phyloP scores from a whole-genome alignment of 2,113 vertebrate species.

The Podilymbus podiceps region DNA sequence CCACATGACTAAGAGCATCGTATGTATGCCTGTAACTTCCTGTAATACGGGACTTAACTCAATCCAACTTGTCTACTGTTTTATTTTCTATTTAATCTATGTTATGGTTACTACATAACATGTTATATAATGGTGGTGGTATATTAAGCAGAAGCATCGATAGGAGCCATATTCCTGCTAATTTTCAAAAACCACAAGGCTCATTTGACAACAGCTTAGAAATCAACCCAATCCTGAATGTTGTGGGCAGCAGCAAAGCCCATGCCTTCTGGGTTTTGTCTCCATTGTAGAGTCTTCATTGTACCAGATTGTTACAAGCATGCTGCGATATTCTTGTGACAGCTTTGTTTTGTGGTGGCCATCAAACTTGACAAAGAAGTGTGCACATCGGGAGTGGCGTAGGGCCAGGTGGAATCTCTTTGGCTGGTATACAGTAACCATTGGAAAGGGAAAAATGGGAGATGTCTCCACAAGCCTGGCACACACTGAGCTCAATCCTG shows the following conservation, averaged over 20 bases:
- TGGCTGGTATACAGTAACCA: background rate
- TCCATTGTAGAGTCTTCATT: background rate
- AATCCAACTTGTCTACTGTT: background rate
- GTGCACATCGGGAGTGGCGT: background rate
- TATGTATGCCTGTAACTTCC: background rate
- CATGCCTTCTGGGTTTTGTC: background rate
- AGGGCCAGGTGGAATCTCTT: background rate
- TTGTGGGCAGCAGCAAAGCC: background rate
- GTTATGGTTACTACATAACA: background rate
- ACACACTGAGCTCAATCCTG: background rate
- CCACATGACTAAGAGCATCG: rapidly evolving
- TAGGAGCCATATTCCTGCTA: background rate
- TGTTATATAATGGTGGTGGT: rapidly evolving
- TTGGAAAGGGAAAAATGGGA: background rate
- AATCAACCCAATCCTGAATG: background rate
- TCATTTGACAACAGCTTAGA: background rate
- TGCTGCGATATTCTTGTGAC: background rate
- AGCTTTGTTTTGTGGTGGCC: background rate
- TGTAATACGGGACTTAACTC: background rate
- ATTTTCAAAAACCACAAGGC: background rate
- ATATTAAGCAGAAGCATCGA: background rate
- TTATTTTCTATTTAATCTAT: background rate
- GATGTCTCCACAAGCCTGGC: background rate
- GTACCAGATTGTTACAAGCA: background rate
- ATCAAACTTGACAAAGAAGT: background rate